Percentiles rank a stretch among this genome's conserved stretches.
phyloP scores from a whole-genome alignment of 2,888 invertebrate species.

The Mechanitis messenoides region DNA sequence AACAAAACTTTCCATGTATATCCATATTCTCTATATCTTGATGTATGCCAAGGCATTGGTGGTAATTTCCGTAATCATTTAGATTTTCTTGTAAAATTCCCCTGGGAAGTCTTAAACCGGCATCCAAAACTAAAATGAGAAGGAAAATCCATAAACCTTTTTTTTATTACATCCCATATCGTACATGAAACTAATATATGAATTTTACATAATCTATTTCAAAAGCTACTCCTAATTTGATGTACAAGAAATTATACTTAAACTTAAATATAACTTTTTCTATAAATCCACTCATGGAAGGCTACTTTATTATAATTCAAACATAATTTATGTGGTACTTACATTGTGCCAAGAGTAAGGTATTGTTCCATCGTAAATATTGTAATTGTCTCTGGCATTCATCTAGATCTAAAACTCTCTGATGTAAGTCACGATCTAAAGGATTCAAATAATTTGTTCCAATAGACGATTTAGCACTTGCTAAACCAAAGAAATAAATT shows the following conservation, averaged over 20 bases:
- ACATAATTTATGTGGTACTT: conserved; percentile 35
- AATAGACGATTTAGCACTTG: neutral
- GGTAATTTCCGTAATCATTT: conserved; percentile 47
- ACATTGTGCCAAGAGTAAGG: conserved; percentile 41
- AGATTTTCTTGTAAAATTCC: conserved; percentile 46
- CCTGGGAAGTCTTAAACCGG: conserved; percentile 49
- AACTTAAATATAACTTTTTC: too few species aligned
- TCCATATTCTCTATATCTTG: conserved; percentile 34
- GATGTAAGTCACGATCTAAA: conserved; percentile 45
- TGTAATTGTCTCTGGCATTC: conserved; percentile 46
- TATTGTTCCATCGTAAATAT: conserved; percentile 38
- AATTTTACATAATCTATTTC: too few species aligned
- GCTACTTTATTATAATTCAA: neutral
- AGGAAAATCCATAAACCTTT: neutral
- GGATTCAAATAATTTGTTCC: conserved; percentile 4
- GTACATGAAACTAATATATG: too few species aligned
- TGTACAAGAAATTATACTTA: too few species aligned
- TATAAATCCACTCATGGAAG: too few species aligned
- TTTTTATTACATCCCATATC: too few species aligned
- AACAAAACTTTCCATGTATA: conserved; percentile 56
- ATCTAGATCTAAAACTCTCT: conserved; percentile 44
- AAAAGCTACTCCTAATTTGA: too few species aligned
- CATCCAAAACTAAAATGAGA: conserved; percentile 45
- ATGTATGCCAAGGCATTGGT: conserved; percentile 48
- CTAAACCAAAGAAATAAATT: neutral